phyloP scores from a whole-genome alignment of 2,888 invertebrate species.

The Ichneumoninae sp. region DNA sequence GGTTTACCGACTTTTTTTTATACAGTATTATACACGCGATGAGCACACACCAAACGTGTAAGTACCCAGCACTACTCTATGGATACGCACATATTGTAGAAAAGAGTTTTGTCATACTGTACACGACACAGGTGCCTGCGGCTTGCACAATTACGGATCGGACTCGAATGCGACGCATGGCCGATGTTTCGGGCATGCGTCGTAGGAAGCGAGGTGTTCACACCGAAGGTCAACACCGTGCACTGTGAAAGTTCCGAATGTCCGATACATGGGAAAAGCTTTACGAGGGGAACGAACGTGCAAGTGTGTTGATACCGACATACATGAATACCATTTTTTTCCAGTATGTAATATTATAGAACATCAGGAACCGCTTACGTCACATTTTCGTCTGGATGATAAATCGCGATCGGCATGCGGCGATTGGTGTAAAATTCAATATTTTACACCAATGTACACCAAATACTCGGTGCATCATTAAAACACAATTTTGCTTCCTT shows the following conservation, averaged over 20 bases:
- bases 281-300: neutral
- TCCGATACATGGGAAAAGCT: conserved; percentile 25
- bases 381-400: conserved; percentile 50
- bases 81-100: conserved; percentile 26
- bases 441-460: no score
- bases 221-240: conserved; percentile 53
- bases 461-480: no score
- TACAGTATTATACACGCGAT: conserved; percentile 60
- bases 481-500: no score
- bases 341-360: neutral
- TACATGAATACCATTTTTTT: neutral
- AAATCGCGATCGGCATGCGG: conserved; percentile 35
- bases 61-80: conserved; percentile 34
- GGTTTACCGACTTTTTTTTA: conserved; percentile 46
- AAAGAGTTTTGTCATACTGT: conserved; percentile 57
- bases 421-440: neutral
- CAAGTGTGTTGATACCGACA: neutral
- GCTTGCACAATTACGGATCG: conserved; percentile 36
- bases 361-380: conserved; percentile 26
- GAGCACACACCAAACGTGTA: conserved; percentile 63
- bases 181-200: conserved; percentile 25
- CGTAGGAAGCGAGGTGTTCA: conserved; percentile 42
- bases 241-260: conserved; percentile 54
- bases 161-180: conserved; percentile 20
- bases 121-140: conserved; percentile 33